A percentile compares a stretch with the other conserved stretches of the same genome.
Evolutionary conservation across 1,140 invertebrate genomes (phyloP).

Genomic region (Rhyzopertha dominica): DNA sequence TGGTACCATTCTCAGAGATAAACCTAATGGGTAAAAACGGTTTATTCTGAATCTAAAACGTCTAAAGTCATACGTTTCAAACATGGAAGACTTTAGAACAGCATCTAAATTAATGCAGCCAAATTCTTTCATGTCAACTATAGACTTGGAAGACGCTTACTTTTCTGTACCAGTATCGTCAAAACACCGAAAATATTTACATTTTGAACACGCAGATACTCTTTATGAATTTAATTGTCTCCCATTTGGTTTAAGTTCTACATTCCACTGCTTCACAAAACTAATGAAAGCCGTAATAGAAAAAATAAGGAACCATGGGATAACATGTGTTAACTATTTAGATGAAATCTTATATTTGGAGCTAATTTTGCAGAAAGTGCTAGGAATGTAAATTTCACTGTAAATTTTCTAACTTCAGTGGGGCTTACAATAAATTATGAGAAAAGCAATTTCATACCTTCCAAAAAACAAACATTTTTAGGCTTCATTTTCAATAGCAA

Average conservation of each 20-base stretch:
- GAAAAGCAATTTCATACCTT: conserved; percentile 25
- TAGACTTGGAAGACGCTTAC: conserved; percentile 31
- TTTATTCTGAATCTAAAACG: conserved; percentile 37
- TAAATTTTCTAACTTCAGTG: conserved; percentile 4
- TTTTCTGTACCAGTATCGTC: too few species aligned
- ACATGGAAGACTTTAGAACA: conserved; percentile 34
- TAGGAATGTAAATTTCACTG: conserved; percentile 2
- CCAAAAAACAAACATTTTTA: conserved; percentile 22
- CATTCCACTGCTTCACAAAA: conserved; percentile 28
- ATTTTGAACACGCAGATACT: conserved; percentile 26
- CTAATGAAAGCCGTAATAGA: conserved; percentile 23
- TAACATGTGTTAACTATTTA: conserved; percentile 31
- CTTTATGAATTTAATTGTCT: conserved; percentile 26
- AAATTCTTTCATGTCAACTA: conserved; percentile 21
- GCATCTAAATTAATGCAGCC: conserved; percentile 22
- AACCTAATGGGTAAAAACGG: conserved; percentile 27
- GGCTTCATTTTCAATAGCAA: conserved; percentile 24
- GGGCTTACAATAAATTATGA: conserved; percentile 26
- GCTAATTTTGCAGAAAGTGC: conserved; percentile 11
- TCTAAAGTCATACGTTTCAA: conserved; percentile 36
- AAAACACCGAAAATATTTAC: too few species aligned
- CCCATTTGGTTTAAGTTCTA: conserved; percentile 21
- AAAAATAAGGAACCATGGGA: conserved; percentile 13
- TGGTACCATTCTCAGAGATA: conserved; percentile 25
- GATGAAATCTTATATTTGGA: conserved; percentile 31